These are phyloP conservation scores for Procavia capensis DNA, from an alignment of 2,113 vertebrate genomes.

Conservation along the genomic window DNA sequence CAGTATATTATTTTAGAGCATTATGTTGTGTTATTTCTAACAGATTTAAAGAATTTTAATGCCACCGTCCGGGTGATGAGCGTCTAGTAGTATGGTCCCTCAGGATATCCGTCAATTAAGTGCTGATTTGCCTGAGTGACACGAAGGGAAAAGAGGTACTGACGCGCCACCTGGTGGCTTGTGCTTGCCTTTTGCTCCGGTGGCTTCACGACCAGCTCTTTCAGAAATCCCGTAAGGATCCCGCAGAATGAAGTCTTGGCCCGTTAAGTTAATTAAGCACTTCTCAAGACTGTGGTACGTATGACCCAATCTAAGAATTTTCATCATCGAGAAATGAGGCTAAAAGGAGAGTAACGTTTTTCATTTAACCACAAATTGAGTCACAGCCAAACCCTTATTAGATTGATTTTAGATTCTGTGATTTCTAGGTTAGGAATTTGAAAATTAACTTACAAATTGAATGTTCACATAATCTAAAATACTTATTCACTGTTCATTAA, in stretches of 20 bases:
- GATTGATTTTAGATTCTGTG: constrained; percentile 13
- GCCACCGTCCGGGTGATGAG: neutral
- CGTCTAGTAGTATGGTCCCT: neutral
- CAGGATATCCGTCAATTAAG: neutral
- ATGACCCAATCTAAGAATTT: constrained; percentile 15
- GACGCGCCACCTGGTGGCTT: constrained; percentile 69
- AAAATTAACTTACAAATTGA: constrained; percentile 55
- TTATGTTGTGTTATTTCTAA: neutral
- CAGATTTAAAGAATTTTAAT: neutral
- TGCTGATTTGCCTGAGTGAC: neutral
- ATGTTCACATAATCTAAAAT: constrained; percentile 37
- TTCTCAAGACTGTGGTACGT: neutral
- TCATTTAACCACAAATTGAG: constrained; percentile 22
- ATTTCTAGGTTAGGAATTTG: constrained; percentile 6
- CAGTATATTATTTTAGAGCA: neutral
- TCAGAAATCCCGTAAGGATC: neutral
- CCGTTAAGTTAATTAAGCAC: constrained; percentile 55
- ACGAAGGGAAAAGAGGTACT: constrained; percentile 28
- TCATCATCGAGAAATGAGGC: constrained; percentile 49
- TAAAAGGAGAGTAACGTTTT: constrained; percentile 20
- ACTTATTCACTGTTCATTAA: constrained; percentile 32
- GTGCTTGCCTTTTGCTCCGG: neutral
- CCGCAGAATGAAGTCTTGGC: constrained; percentile 37
- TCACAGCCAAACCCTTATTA: constrained; percentile 14
- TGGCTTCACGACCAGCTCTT: neutral